Evolutionary conservation across 2,113 vertebrate genomes (phyloP).

Genomic region (Aptenodytes patagonicus): DNA sequence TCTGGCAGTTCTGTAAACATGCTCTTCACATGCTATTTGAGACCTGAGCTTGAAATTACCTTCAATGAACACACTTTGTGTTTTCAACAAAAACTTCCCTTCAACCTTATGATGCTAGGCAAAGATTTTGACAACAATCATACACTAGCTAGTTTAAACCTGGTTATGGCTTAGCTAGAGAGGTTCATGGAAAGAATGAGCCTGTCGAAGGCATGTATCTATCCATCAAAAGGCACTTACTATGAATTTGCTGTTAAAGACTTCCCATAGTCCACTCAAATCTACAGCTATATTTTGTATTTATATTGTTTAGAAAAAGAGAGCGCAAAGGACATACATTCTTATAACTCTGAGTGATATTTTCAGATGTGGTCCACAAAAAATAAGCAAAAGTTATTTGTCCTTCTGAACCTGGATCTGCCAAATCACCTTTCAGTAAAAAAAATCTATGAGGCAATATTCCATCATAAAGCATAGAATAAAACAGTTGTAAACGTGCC

Average conservation of each 20-base stretch:
- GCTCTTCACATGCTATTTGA: neutral
- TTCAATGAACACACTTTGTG: neutral
- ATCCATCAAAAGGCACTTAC: neutral
- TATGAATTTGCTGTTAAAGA: neutral
- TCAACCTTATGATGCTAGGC: neutral
- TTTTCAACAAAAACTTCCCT: neutral
- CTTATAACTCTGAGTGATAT: neutral
- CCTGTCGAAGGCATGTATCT: neutral
- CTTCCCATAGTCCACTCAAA: neutral
- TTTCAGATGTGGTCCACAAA: neutral
- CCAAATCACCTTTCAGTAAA: neutral
- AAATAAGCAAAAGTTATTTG: neutral
- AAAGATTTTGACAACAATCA: neutral
- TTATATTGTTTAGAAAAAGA: neutral
- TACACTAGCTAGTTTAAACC: neutral
- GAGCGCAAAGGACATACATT: neutral
- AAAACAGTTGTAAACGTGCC: neutral
- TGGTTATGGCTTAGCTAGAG: neutral
- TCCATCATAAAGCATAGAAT: neutral
- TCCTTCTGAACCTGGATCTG: neutral
- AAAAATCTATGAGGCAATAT: neutral
- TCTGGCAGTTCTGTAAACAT: neutral
- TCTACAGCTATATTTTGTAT: neutral
- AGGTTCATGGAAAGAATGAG: neutral
- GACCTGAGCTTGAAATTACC: neutral